Percentiles rank a stretch among this genome's conserved stretches.
These are phyloP conservation scores for Lepisosteus osseus DNA, from an alignment of 2,113 vertebrate genomes.

Conservation along the genomic window DNA sequence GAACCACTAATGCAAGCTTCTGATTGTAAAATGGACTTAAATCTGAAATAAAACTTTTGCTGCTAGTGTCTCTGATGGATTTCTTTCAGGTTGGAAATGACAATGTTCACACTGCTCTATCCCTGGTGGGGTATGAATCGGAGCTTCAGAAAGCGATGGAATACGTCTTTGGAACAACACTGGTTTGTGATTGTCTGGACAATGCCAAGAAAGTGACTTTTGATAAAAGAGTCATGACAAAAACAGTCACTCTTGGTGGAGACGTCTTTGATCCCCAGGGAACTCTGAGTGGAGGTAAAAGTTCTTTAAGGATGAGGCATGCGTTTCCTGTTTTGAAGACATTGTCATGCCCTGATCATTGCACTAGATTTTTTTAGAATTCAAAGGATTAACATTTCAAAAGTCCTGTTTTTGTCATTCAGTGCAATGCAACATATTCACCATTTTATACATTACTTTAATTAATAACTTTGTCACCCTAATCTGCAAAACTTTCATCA, in stretches of 20 bases:
- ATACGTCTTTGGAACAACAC: slow-evolving; percentile 86
- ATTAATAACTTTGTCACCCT: no score
- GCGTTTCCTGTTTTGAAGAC: no score
- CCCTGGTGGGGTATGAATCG: slow-evolving; percentile 74
- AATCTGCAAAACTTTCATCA: no score
- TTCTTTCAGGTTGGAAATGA: slow-evolving; percentile 67
- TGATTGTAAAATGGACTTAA: no score
- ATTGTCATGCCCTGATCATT: no score
- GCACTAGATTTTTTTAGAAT: no score
- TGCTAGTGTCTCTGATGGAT: not conserved
- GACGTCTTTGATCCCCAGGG: slow-evolving; percentile 92
- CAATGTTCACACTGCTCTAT: slow-evolving; percentile 81
- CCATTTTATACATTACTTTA: no score
- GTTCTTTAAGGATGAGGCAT: not conserved
- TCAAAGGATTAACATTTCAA: no score
- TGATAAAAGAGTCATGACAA: slow-evolving; percentile 81
- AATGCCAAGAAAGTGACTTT: slow-evolving; percentile 91
- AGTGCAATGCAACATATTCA: no score
- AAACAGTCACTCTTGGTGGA: slow-evolving; percentile 86
- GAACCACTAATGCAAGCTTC: no score
- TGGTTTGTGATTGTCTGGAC: slow-evolving; percentile 84
- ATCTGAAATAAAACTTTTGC: no score
- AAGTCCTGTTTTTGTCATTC: no score
- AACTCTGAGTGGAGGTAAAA: slow-evolving; percentile 86
- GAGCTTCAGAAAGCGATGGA: slow-evolving; percentile 94